A percentile compares a stretch with the other conserved stretches of the same genome.
Evolutionary conservation across 2,797 vertebrate genomes (phyloP).

Genomic region (Strix occidentalis): DNA sequence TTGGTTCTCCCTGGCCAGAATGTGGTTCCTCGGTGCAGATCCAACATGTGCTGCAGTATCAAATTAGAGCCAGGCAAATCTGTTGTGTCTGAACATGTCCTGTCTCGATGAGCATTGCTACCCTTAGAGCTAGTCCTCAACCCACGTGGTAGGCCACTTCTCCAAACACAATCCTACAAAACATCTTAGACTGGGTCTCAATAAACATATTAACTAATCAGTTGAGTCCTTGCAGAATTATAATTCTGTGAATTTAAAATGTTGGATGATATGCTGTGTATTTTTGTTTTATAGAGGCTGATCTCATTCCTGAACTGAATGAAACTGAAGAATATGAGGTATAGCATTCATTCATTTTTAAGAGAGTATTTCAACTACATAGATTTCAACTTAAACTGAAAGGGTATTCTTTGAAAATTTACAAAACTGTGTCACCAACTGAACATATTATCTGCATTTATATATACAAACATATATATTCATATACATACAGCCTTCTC

Average conservation of each 20-base stretch:
- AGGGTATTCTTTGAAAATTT: neutral
- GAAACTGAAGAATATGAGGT: conserved; percentile 84
- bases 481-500: neutral
- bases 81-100: neutral
- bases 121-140: neutral
- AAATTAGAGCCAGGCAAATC: neutral
- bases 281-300: conserved; percentile 84
- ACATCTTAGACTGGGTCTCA: neutral
- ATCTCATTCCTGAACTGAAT: conserved; percentile 78
- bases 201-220: neutral
- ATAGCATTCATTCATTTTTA: conserved; percentile 60
- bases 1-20: neutral
- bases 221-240: neutral
- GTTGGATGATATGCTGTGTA: conserved; percentile 31
- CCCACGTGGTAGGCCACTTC: neutral
- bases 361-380: neutral
- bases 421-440: neutral
- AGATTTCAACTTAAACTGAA: neutral
- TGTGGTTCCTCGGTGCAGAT: neutral
- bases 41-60: neutral
- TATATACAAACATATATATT: neutral
- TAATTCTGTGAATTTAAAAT: conserved; percentile 27
- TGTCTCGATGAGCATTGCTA: neutral
- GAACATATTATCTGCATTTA: neutral
- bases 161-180: neutral